A percentile compares a stretch with the other conserved stretches of the same genome.
Conservation (phyloP, 2,113 vertebrate genomes). For the Chlorocebus sabaeus region DNA sequence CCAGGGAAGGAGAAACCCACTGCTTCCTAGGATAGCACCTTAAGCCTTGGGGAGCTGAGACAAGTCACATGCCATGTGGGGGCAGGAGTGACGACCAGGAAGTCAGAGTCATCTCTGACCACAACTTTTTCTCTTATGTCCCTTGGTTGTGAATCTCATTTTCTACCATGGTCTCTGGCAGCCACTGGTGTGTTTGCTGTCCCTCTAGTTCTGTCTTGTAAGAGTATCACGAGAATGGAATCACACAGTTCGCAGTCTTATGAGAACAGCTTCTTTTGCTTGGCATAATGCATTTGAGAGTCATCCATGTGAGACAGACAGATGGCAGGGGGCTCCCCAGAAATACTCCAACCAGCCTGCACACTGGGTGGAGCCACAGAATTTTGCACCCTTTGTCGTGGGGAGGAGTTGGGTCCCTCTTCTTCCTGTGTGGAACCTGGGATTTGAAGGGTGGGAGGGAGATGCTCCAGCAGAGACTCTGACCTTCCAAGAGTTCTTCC, state of each 20-base stretch:
- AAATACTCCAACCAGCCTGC: too few species aligned
- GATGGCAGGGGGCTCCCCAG: too few species aligned
- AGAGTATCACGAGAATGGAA: not conserved
- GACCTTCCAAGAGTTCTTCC: too few species aligned
- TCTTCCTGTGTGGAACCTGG: too few species aligned
- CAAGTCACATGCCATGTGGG: too few species aligned
- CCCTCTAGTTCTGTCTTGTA: accelerated
- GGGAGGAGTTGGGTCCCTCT: too few species aligned
- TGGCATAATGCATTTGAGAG: accelerated
- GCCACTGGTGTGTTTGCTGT: not conserved
- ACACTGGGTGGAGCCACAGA: too few species aligned
- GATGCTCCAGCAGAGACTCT: too few species aligned
- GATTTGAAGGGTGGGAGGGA: too few species aligned
- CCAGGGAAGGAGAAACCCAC: not conserved
- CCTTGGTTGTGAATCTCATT: not conserved
- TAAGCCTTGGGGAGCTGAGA: not conserved
- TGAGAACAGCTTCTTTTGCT: not conserved
- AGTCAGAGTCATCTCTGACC: not conserved
- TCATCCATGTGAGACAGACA: too few species aligned
- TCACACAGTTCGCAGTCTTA: not conserved
- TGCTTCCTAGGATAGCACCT: not conserved
- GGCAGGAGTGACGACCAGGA: not conserved
- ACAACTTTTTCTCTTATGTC: too few species aligned
- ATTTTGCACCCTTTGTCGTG: too few species aligned
- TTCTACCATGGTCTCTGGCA: accelerated